Evolutionary conservation across 1,140 invertebrate species (phyloP).

Genomic region (Cotesia vestalis): DNA sequence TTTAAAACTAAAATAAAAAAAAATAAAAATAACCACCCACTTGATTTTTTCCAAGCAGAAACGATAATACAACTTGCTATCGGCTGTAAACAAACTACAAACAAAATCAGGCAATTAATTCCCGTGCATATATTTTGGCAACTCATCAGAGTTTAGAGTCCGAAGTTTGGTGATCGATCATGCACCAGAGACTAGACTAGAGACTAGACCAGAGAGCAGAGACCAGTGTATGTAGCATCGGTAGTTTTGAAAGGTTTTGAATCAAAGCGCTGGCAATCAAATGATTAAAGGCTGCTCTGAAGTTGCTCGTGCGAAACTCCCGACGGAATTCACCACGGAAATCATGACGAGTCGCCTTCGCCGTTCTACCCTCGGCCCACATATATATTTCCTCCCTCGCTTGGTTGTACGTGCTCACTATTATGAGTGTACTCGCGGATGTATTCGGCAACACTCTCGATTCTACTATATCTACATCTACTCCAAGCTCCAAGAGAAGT

Average conservation of each 20-base stretch:
- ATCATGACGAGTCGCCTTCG: slow-evolving; percentile 48
- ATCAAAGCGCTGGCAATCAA: slow-evolving; percentile 57
- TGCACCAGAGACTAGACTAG: too few relatives aligned
- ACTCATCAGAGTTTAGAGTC: too few relatives aligned
- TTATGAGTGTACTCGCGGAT: not conserved
- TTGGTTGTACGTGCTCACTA: not conserved
- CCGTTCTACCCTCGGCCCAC: not conserved
- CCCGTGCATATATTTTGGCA: too few relatives aligned
- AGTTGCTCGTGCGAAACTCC: slow-evolving; percentile 52
- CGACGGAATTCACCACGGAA: slow-evolving; percentile 59
- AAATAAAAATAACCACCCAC: too few relatives aligned
- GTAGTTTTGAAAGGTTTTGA: slow-evolving; percentile 16
- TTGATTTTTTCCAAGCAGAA: too few relatives aligned
- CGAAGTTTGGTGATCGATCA: too few relatives aligned
- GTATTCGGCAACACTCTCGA: slow-evolving; percentile 23
- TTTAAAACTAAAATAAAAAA: too few relatives aligned
- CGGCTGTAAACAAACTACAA: not conserved
- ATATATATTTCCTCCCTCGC: too few relatives aligned
- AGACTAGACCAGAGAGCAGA: too few relatives aligned
- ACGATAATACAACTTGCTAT: too few relatives aligned
- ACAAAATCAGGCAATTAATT: too few relatives aligned
- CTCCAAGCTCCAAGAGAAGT: too few relatives aligned
- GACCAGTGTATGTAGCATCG: not conserved
- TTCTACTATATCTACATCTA: not conserved
- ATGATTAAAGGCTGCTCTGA: slow-evolving; percentile 61